Conservation (phyloP, 2,113 vertebrate genomes). For the Xyliphius kryptos region DNA sequence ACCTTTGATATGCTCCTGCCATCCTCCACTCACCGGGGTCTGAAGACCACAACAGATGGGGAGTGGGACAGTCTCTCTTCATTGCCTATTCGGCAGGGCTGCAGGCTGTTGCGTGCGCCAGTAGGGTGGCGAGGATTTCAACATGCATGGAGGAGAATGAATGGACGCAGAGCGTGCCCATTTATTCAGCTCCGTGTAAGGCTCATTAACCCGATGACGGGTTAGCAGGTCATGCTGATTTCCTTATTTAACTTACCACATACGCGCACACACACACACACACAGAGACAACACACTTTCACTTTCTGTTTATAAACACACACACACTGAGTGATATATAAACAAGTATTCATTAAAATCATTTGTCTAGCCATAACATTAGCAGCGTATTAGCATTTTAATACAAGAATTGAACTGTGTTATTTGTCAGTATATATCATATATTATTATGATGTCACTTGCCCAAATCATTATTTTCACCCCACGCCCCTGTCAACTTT, state of each 20-base stretch:
- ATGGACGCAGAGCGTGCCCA: constrained; percentile 71
- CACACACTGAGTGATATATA: too few relatives aligned
- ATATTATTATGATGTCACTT: too few relatives aligned
- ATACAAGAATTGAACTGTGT: too few relatives aligned
- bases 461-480: too few relatives aligned
- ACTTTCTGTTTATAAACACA: too few relatives aligned
- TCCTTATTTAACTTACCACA: constrained; percentile 44
- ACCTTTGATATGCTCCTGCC: constrained; percentile 66
- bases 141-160: constrained; percentile 69
- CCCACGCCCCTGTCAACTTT: too few relatives aligned
- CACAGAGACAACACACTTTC: too few relatives aligned
- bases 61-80: constrained; percentile 54
- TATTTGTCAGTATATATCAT: too few relatives aligned
- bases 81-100: constrained; percentile 60
- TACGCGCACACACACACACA: too few relatives aligned
- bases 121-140: constrained; percentile 66
- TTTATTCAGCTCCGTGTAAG: constrained; percentile 61
- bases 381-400: too few relatives aligned
- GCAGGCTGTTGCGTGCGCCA: constrained; percentile 70
- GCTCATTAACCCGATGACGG: constrained; percentile 70
- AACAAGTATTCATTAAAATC: too few relatives aligned
- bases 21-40: constrained; percentile 57
- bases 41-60: constrained; percentile 70
- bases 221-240: constrained; percentile 67
- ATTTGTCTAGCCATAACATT: too few relatives aligned